Conservation (phyloP, 2,797 vertebrate genomes). For the Mormyrus proboscirostris region DNA sequence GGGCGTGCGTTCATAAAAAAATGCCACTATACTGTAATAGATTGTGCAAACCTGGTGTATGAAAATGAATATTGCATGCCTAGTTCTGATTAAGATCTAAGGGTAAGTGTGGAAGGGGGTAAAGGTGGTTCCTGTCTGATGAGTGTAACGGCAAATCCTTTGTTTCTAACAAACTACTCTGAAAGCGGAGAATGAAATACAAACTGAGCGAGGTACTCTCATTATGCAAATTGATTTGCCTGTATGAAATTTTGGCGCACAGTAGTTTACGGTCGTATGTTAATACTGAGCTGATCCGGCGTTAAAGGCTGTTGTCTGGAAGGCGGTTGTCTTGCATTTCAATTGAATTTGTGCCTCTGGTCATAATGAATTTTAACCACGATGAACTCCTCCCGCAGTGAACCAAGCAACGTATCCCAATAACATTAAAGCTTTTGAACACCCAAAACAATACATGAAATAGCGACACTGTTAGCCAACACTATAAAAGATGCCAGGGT, state of each 20-base stretch:
- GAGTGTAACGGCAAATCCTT: neutral
- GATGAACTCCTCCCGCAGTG: neutral
- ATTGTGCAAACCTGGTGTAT: neutral
- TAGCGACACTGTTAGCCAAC: neutral
- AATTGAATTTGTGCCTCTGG: neutral
- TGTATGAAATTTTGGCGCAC: neutral
- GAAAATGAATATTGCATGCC: neutral
- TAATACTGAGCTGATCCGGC: neutral
- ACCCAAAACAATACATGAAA: neutral
- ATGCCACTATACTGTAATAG: neutral
- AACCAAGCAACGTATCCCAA: neutral
- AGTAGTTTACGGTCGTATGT: neutral
- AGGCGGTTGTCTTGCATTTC: neutral
- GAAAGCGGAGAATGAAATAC: neutral
- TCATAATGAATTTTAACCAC: conserved; percentile 1
- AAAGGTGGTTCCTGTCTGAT: neutral
- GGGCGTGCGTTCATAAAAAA: neutral
- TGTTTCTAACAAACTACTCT: neutral
- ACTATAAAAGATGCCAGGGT: neutral
- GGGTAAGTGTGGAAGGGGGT: neutral
- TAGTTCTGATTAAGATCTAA: neutral
- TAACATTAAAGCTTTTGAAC: neutral
- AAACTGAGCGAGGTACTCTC: neutral
- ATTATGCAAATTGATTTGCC: neutral
- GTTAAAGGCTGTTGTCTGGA: neutral